A percentile compares a stretch with the other conserved stretches of the same genome.
Conservation (phyloP, 2,888 invertebrate species). For the Helobdella robusta region DNA sequence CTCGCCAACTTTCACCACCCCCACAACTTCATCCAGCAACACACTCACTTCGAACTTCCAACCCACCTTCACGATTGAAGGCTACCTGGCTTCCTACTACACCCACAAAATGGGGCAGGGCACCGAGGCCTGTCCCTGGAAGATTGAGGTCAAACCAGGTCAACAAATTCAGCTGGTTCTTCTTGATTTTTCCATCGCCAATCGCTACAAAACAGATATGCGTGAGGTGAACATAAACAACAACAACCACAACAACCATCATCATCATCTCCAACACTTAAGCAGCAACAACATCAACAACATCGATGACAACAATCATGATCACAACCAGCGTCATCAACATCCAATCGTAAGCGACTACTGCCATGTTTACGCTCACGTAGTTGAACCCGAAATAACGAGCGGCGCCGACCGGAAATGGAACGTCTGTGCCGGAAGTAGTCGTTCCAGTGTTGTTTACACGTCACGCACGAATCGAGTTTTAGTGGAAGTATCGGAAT, state of each 20-base stretch:
- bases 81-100: conserved; percentile 23
- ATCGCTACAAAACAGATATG: conserved; percentile 19
- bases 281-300: no score
- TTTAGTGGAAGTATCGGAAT: conserved; percentile 12
- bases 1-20: no score
- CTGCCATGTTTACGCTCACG: conserved; percentile 24
- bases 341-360: conserved; percentile 14
- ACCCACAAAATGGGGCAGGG: conserved; percentile 19
- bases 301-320: no score
- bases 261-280: neutral
- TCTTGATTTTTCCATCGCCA: conserved; percentile 24
- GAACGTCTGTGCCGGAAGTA: conserved; percentile 21
- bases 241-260: neutral
- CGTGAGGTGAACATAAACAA: neutral
- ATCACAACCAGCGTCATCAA: neutral
- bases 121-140: conserved; percentile 24
- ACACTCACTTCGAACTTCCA: no score
- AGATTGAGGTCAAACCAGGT: conserved; percentile 24
- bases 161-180: conserved; percentile 26
- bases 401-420: conserved; percentile 3
- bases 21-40: no score
- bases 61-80: no score
- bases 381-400: conserved; percentile 18
- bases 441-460: conserved; percentile 14
- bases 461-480: conserved; percentile 5